Base-by-base conservation (phyloP, 2,797 vertebrate genomes). In the Picus viridis region DNA sequence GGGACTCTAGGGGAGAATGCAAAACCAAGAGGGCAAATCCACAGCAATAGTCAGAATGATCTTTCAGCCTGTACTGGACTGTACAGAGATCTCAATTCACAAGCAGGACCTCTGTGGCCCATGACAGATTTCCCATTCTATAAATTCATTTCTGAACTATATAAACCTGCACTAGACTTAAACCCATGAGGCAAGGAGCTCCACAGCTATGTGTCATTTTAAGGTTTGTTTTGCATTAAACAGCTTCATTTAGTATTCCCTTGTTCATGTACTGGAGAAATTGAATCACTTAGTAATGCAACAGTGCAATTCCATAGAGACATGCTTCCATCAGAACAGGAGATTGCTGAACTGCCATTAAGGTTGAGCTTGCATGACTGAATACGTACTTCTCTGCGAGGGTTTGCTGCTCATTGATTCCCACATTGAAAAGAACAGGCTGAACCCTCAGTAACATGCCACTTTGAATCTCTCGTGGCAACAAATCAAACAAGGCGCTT, bases 341-440 rank as follows among this genome's bases (percentile, higher is more conserved):
- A 76, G 69, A 57, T 0, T 64, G 78, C 54, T 73, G 68, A 70
- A 36, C n/a, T 61, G 67, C 43, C 83, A 59, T n/a, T 43, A 92
- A 79, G 69, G 41, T 6, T 79, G 47, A 87, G 23, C 45, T 80
- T 39, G 68, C 32, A 62, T 43, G 20, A 63, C 36, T 65, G 39
- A 53, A 39, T 49, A 97, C 98, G 47, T 96, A 99, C 99, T 99
- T 99, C 97, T 99, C 99, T 19, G 99, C 99, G 94, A 99, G 96
- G 0, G 99, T 99, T 98, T 99, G 99, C 96, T 99, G 99, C 87
- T 99, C 99, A 10, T 99, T 99, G 98, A 99, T 99, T 69, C 99
- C 99, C 92, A 99, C 98, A 0, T 99, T 99, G 97, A 99, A 99
- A 61, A 99, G 97, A 59, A 99, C 98, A 0, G 99, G 99, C 96